phyloP scores from a whole-genome alignment of 2,888 invertebrate species.

The Spicauda simplicius region DNA sequence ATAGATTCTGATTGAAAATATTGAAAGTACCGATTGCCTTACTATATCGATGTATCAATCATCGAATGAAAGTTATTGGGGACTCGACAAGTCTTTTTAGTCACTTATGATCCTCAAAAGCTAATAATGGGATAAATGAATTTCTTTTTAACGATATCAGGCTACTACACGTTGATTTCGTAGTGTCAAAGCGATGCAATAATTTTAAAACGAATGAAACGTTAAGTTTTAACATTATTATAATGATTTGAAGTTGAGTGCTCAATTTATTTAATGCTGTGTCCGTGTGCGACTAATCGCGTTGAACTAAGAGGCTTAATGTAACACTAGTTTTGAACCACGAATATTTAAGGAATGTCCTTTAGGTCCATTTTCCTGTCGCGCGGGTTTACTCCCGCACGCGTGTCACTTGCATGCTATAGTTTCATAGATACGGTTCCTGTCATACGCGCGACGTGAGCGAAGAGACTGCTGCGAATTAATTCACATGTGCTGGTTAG shows the following conservation, averaged over 20 bases:
- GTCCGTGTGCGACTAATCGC: slow-evolving; percentile 54
- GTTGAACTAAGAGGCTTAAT: slow-evolving; percentile 37
- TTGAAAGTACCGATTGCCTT: too few relatives aligned
- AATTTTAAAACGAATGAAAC: slow-evolving; percentile 19
- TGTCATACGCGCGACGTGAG: too few relatives aligned
- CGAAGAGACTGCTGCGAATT: too few relatives aligned
- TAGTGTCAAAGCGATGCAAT: not conserved
- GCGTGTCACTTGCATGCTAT: too few relatives aligned
- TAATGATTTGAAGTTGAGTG: slow-evolving; percentile 55
- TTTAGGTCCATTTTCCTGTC: not conserved
- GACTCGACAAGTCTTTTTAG: too few relatives aligned
- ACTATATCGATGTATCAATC: too few relatives aligned
- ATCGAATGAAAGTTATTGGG: too few relatives aligned
- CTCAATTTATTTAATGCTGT: slow-evolving; percentile 70
- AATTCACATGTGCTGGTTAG: too few relatives aligned
- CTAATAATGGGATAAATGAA: not conserved
- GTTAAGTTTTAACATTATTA: slow-evolving; percentile 38
- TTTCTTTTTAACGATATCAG: not conserved
- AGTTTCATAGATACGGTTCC: too few relatives aligned
- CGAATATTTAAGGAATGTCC: not conserved
- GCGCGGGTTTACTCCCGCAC: too few relatives aligned
- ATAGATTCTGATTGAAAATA: too few relatives aligned
- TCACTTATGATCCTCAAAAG: too few relatives aligned
- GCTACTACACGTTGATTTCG: not conserved
- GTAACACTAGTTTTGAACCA: slow-evolving; percentile 32